These are phyloP conservation scores for Smithornis capensis DNA, from an alignment of 2,113 vertebrate genomes.

Conservation along the genomic window DNA sequence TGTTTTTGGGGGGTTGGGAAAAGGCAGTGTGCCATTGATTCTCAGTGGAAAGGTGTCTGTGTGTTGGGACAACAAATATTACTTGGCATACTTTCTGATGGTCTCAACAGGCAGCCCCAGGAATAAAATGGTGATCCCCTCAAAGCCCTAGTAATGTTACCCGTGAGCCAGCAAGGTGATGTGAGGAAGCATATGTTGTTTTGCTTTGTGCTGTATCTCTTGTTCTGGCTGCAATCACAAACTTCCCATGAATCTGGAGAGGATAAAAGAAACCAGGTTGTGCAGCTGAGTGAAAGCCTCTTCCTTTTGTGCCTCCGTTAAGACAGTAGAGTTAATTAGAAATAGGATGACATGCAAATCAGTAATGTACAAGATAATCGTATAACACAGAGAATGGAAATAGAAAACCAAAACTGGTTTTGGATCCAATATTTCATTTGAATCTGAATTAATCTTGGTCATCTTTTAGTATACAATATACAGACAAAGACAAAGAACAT, in stretches of 20 bases:
- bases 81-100: accelerated
- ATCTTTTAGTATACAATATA: background rate
- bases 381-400: background rate
- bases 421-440: background rate
- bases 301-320: background rate
- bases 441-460: background rate
- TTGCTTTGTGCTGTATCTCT: background rate
- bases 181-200: background rate
- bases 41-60: background rate
- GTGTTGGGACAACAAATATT: background rate
- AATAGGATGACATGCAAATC: background rate
- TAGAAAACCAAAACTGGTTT: background rate
- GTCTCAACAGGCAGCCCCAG: background rate
- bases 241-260: background rate
- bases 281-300: background rate
- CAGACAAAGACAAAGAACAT: background rate
- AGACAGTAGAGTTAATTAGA: background rate
- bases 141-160: background rate
- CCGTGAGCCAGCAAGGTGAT: background rate
- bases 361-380: background rate
- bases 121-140: background rate
- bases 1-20: background rate
- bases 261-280: background rate
- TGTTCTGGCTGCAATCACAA: background rate
- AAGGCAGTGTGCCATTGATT: background rate